Conservation (phyloP, 2,797 vertebrate genomes). For the Periparus ater region DNA sequence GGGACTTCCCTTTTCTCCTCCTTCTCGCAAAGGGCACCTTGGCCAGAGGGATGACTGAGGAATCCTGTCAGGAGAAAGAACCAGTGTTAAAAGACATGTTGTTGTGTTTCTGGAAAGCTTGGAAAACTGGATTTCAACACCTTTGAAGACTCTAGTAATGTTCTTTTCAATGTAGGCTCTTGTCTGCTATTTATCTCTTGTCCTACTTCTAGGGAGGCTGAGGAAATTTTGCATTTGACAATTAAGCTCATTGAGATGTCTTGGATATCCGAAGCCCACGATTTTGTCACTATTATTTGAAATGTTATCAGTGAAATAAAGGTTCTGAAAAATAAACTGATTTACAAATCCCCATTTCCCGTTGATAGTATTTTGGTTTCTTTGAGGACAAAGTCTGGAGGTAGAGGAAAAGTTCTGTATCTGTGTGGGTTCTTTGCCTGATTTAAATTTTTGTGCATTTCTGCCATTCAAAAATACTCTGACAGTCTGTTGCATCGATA, state of each 20-base stretch:
- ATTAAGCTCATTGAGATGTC: background rate
- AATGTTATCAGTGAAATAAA: background rate
- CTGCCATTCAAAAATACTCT: background rate
- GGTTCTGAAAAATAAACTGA: background rate
- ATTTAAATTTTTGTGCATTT: background rate
- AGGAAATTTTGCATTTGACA: background rate
- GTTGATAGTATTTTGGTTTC: background rate
- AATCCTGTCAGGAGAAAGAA: background rate
- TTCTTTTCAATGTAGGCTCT: background rate
- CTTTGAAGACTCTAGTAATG: background rate
- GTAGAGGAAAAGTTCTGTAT: background rate
- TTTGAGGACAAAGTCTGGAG: background rate
- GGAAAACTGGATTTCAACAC: background rate
- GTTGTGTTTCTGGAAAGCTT: background rate
- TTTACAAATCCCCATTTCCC: background rate
- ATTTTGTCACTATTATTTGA: background rate
- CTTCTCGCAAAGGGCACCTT: background rate
- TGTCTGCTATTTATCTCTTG: background rate
- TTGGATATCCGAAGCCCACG: fast-evolving
- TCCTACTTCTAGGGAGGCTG: background rate
- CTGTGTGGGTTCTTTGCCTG: background rate
- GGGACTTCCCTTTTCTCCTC: background rate
- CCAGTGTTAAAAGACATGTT: fast-evolving
- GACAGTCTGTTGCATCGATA: background rate
- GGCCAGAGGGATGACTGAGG: background rate